A percentile compares a stretch with the other conserved stretches of the same genome.
Evolutionary conservation across 2,888 invertebrate species (phyloP).

Genomic region (Plagodis pulveraria): DNA sequence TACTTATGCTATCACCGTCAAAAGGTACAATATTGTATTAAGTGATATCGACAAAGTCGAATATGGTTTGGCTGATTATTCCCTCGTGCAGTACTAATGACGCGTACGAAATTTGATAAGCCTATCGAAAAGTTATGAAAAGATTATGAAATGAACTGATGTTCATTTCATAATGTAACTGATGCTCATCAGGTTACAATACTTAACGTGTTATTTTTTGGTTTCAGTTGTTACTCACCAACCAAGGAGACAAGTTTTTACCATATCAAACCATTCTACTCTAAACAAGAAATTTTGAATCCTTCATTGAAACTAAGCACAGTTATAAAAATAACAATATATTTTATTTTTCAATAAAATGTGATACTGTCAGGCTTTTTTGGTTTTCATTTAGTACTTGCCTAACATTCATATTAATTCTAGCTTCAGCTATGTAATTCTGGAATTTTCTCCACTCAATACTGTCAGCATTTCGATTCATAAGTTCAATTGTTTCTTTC

Average conservation of each 20-base stretch:
- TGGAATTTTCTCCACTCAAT: conserved; percentile 82
- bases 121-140: too few species aligned
- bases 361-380: conserved; percentile 58
- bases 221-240: conserved; percentile 69
- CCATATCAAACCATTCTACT: conserved; percentile 24
- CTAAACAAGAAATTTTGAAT: conserved; percentile 26
- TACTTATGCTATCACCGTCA: too few species aligned
- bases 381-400: conserved; percentile 91
- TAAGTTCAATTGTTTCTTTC: conserved; percentile 41
- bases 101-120: too few species aligned
- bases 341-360: conserved; percentile 40
- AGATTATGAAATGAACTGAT: too few species aligned
- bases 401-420: conserved; percentile 97
- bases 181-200: too few species aligned
- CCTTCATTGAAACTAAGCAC: conserved; percentile 8
- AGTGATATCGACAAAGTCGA: too few species aligned
- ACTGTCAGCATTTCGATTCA: conserved; percentile 54
- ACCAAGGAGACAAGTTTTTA: conserved; percentile 44
- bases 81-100: too few species aligned
- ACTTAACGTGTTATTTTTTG: conserved; percentile 19
- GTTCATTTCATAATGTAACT: too few species aligned
- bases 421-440: conserved; percentile 87
- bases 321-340: conserved; percentile 36
- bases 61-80: too few species aligned
- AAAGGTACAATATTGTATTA: too few species aligned